Percentiles rank a stretch among this genome's conserved stretches.
Conservation (phyloP, 1,140 invertebrate species). For the Ericerus pela region DNA sequence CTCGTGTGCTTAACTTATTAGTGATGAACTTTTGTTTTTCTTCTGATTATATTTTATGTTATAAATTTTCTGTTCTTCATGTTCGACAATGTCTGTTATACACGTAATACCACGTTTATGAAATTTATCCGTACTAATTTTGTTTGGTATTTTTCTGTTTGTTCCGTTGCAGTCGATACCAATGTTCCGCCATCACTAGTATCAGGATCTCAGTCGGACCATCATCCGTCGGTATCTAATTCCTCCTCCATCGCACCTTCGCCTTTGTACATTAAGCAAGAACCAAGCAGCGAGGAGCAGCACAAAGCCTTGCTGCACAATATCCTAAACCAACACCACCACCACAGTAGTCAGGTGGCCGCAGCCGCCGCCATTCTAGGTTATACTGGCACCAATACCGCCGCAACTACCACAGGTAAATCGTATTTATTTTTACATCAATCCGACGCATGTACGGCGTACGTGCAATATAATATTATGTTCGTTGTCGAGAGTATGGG, state of each 20-base stretch:
- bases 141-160: neutral
- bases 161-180: neutral
- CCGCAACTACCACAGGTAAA: conserved; percentile 6
- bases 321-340: conserved; percentile 6
- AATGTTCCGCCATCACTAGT: conserved; percentile 1
- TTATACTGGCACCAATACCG: neutral
- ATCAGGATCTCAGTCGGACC: conserved; percentile 1
- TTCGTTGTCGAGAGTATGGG: neutral
- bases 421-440: neutral
- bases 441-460: neutral
- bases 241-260: neutral
- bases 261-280: neutral
- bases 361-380: neutral
- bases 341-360: neutral
- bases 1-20: no score
- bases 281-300: neutral
- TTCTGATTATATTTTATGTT: no score
- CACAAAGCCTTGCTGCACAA: conserved; percentile 3
- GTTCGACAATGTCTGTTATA: no score
- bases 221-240: neutral
- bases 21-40: no score
- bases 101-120: no score
- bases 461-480: neutral
- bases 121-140: no score
- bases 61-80: no score